phyloP scores from a whole-genome alignment of 2,113 vertebrate species.

The Calyptommatus sinebrachiatus region DNA sequence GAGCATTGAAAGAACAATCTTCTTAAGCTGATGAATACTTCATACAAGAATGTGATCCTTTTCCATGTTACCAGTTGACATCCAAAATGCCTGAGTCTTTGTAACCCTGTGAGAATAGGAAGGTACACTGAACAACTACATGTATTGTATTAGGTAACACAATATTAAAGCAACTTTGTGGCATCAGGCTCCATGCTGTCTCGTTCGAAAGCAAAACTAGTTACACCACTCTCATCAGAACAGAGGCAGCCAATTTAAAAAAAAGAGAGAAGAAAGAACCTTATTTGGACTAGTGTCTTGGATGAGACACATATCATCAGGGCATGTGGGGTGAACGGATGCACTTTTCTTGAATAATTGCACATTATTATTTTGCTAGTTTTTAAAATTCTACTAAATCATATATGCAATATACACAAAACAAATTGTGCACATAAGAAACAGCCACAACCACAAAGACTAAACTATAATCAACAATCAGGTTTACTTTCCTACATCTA shows the following conservation, averaged over 20 bases:
- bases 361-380: too few species aligned
- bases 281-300: too few species aligned
- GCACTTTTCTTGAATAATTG: too few species aligned
- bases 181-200: not conserved
- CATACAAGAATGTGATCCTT: not conserved
- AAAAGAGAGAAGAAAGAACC: too few species aligned
- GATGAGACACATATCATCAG: too few species aligned
- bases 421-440: too few species aligned
- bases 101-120: not conserved
- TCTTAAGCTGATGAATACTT: not conserved
- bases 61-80: not conserved
- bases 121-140: not conserved
- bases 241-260: not conserved
- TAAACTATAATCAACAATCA: too few species aligned
- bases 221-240: not conserved
- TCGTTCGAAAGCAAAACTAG: not conserved
- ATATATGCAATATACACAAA: too few species aligned
- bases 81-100: not conserved
- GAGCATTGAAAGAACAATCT: not conserved
- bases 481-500: too few species aligned
- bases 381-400: too few species aligned
- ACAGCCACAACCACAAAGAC: too few species aligned
- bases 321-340: too few species aligned
- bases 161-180: not conserved
- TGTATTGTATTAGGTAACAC: slow-evolving; percentile 1